Percentiles rank a stretch among this genome's conserved stretches.
phyloP scores from a whole-genome alignment of 2,113 vertebrate genomes.

The Notarius quadriscutis region DNA sequence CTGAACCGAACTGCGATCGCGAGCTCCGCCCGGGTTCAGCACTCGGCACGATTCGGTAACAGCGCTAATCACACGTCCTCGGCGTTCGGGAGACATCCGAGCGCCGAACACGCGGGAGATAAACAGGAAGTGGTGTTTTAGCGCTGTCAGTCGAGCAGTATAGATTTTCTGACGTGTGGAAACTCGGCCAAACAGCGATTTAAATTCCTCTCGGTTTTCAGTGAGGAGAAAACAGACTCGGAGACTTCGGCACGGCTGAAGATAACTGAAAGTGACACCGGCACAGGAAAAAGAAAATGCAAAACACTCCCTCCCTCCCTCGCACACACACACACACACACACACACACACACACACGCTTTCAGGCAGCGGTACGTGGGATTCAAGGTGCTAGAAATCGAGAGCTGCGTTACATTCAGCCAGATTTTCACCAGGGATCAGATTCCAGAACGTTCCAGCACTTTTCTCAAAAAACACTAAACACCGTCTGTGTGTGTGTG shows the following conservation, averaged over 20 bases:
- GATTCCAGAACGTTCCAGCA: background rate
- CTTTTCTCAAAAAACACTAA: background rate
- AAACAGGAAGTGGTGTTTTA: conserved; percentile 31
- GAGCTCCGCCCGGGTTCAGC: too few species aligned
- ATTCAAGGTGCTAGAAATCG: background rate
- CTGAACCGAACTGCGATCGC: background rate
- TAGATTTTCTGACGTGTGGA: conserved; percentile 2
- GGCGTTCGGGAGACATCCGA: background rate
- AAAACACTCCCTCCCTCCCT: background rate
- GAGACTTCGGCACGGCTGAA: background rate
- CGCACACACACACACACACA: background rate
- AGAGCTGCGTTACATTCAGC: background rate
- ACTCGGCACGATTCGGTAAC: background rate
- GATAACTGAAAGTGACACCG: conserved; percentile 31
- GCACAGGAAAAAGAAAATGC: conserved; percentile 18
- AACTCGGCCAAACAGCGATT: conserved; percentile 11
- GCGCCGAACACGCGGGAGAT: background rate
- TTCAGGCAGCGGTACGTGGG: background rate
- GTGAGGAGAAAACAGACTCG: conserved; percentile 6
- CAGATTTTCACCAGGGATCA: background rate
- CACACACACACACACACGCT: background rate
- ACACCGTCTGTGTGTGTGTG: too few species aligned
- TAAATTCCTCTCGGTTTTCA: conserved; percentile 27
- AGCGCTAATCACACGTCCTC: background rate
- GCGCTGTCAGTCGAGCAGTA: conserved; percentile 1